Evolutionary conservation across 2,888 invertebrate species (phyloP).

Genomic region (Thymelicus lineola): DNA sequence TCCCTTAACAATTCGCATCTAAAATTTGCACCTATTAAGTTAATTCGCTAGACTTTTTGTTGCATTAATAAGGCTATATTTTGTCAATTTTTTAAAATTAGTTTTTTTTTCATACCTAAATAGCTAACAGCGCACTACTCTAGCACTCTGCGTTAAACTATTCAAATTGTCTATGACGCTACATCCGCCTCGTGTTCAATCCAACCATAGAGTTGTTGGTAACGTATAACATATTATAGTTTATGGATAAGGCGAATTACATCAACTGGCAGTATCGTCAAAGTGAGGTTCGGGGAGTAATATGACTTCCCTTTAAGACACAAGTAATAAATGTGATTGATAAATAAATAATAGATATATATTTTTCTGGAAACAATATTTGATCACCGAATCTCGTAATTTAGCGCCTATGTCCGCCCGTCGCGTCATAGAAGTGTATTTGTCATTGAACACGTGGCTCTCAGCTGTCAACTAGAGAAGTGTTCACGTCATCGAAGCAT

Average conservation of each 20-base stretch:
- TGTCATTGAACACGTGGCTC: too few species aligned
- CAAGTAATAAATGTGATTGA: not conserved
- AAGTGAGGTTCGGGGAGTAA: slow-evolving; percentile 19
- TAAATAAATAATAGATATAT: not conserved
- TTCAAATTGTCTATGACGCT: slow-evolving; percentile 22
- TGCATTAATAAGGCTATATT: slow-evolving; percentile 18
- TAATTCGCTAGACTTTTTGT: slow-evolving; percentile 10
- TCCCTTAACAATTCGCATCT: slow-evolving; percentile 15
- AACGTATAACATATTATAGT: slow-evolving; percentile 7
- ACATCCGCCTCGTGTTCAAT: slow-evolving; percentile 26
- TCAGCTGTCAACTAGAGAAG: too few species aligned
- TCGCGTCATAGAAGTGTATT: too few species aligned
- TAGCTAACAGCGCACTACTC: slow-evolving; percentile 21
- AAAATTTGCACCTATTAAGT: slow-evolving; percentile 22
- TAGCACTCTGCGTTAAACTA: slow-evolving; percentile 23
- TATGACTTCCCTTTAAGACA: slow-evolving; percentile 8
- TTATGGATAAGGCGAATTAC: slow-evolving; percentile 26
- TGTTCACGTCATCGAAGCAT: too few species aligned
- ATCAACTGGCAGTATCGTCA: slow-evolving; percentile 40
- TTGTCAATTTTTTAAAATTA: slow-evolving; percentile 21
- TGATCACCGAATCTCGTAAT: not conserved
- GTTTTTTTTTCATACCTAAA: slow-evolving; percentile 23
- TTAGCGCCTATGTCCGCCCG: not conserved
- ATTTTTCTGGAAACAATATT: not conserved
- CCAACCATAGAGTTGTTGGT: slow-evolving; percentile 16